Evolutionary conservation across 2,797 vertebrate genomes (phyloP).

Genomic region (Lacerta viridis): DNA sequence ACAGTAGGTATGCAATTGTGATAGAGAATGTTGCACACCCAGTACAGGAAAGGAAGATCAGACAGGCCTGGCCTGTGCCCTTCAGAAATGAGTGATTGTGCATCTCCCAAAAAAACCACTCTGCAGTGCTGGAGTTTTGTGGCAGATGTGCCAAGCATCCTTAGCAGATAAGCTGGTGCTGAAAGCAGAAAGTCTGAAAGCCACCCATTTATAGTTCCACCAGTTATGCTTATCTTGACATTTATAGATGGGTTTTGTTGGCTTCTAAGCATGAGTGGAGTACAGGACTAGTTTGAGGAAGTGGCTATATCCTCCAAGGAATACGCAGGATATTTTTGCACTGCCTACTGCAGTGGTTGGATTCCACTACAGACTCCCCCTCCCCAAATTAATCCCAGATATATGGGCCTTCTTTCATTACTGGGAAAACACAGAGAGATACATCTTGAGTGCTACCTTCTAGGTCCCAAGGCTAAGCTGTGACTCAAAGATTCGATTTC

Average conservation of each 20-base stretch:
- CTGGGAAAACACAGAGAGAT: not conserved
- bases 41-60: not conserved
- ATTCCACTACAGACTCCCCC: not conserved
- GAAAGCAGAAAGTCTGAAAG: not conserved
- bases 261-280: not conserved
- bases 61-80: not conserved
- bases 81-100: not conserved
- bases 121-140: not conserved
- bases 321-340: not conserved
- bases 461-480: not conserved
- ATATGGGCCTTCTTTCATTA: not conserved
- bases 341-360: too few relatives aligned
- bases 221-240: not conserved
- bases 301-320: not conserved
- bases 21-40: not conserved
- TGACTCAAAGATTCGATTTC: not conserved
- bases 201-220: not conserved
- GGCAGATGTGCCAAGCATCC: not conserved
- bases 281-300: not conserved
- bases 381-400: not conserved
- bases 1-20: not conserved
- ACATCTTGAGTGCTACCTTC: not conserved
- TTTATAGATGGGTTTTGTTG: not conserved
- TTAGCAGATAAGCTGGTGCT: not conserved
- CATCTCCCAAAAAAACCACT: not conserved